Percentiles rank a stretch among this genome's conserved stretches.
These are phyloP conservation scores for Pelmatolapia mariae DNA, from an alignment of 2,113 vertebrate species.

Conservation along the genomic window DNA sequence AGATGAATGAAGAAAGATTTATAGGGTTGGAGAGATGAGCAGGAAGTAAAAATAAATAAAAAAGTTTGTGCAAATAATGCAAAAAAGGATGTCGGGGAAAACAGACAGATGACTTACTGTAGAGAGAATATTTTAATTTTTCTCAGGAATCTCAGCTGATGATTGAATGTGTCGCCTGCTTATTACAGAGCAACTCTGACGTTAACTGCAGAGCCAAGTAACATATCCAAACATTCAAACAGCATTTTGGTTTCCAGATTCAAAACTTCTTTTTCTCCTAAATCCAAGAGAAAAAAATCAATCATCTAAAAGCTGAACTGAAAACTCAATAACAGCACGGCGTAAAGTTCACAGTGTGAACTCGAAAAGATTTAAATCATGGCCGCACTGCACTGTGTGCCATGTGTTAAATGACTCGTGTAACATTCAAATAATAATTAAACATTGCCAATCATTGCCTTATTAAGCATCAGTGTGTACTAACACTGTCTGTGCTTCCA, in stretches of 20 bases:
- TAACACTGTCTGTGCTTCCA: not conserved
- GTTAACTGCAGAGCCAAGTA: not conserved
- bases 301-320: not conserved
- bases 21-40: not conserved
- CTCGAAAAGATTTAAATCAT: not conserved
- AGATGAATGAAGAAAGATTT: not conserved
- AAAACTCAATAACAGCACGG: not conserved
- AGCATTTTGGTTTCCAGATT: not conserved
- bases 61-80: accelerated
- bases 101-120: not conserved
- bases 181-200: not conserved
- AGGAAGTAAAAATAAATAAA: not conserved
- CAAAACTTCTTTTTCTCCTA: not conserved
- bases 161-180: not conserved
- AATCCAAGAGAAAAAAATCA: not conserved
- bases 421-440: not conserved
- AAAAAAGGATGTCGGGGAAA: not conserved
- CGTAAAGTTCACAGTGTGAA: not conserved
- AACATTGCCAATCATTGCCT: not conserved
- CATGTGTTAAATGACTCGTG: not conserved
- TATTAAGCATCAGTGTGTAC: not conserved
- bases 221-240: not conserved
- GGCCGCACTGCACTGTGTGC: accelerated
- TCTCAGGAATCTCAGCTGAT: not conserved
- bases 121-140: not conserved